Percentiles rank a stretch among this genome's conserved stretches.
Evolutionary conservation across 1,140 invertebrate genomes (phyloP).

Genomic region (Rhopalosiphum maidis): DNA sequence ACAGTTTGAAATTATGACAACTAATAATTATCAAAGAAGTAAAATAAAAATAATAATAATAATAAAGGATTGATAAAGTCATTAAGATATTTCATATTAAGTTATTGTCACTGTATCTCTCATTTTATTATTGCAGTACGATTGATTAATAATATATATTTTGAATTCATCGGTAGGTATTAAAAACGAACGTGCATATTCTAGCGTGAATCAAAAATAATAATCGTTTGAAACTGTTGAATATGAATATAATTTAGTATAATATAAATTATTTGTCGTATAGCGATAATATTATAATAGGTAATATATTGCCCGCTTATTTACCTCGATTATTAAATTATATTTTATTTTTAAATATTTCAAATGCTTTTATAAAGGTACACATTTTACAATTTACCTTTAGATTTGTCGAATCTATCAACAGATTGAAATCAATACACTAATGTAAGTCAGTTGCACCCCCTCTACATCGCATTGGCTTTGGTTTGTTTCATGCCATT

Average conservation of each 20-base stretch:
- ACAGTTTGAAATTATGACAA: neutral
- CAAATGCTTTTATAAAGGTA: neutral
- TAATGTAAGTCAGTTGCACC: neutral
- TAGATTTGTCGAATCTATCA: neutral
- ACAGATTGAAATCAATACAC: conserved; percentile 33
- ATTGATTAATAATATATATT: neutral
- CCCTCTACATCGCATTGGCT: no score
- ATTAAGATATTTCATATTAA: neutral
- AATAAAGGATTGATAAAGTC: neutral
- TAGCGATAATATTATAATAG: neutral
- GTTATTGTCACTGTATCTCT: neutral
- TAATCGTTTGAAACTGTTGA: neutral
- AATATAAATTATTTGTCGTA: neutral
- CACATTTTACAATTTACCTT: neutral
- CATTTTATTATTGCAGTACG: neutral
- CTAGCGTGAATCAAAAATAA: neutral
- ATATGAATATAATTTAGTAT: neutral
- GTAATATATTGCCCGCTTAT: neutral
- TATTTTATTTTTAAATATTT: neutral
- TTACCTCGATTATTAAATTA: neutral
- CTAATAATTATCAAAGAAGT: neutral
- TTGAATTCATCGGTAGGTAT: neutral
- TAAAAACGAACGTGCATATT: neutral
- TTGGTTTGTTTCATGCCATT: conserved; percentile 7
- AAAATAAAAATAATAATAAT: neutral